A percentile compares a stretch with the other conserved stretches of the same genome.
Conservation (phyloP, 2,888 invertebrate genomes). For the Andrena praecox region DNA sequence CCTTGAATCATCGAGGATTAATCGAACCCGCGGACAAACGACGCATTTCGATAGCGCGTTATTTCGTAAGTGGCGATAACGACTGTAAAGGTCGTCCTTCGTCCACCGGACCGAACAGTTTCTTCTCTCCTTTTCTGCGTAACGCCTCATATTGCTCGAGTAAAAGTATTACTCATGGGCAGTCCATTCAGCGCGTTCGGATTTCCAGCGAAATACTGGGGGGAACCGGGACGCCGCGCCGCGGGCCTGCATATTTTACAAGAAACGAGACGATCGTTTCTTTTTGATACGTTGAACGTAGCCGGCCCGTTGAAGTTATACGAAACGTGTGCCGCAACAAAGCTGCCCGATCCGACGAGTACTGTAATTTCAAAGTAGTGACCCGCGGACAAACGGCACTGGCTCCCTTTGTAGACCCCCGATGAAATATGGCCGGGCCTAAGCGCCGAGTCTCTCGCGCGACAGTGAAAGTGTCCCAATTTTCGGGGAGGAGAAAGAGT, state of each 20-base stretch:
- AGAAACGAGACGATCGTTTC: slow-evolving; percentile 25
- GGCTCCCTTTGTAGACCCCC: slow-evolving; percentile 52
- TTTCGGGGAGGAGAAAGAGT: slow-evolving; percentile 67
- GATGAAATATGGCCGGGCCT: slow-evolving; percentile 62
- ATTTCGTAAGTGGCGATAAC: background rate
- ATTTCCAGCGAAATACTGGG: no score
- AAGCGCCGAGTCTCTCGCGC: slow-evolving; percentile 62
- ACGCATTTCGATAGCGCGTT: background rate
- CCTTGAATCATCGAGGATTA: slow-evolving; percentile 48
- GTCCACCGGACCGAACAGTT: background rate
- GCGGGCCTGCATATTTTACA: background rate
- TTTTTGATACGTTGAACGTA: slow-evolving; percentile 34
- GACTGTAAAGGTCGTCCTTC: background rate
- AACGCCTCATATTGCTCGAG: no score
- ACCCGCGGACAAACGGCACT: slow-evolving; percentile 53
- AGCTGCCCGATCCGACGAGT: slow-evolving; percentile 54
- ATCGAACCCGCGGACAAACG: slow-evolving; percentile 19
- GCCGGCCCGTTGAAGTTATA: slow-evolving; percentile 13
- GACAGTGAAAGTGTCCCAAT: slow-evolving; percentile 75
- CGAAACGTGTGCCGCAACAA: slow-evolving; percentile 36
- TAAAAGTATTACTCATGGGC: no score
- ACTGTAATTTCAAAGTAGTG: slow-evolving; percentile 59
- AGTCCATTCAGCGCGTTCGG: no score
- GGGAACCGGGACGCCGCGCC: background rate
- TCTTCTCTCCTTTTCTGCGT: background rate